Evolutionary conservation across 2,888 invertebrate species (phyloP), one percentile per base, ranked within the genome.

Genomic region (Macroteleia sp.): DNA sequence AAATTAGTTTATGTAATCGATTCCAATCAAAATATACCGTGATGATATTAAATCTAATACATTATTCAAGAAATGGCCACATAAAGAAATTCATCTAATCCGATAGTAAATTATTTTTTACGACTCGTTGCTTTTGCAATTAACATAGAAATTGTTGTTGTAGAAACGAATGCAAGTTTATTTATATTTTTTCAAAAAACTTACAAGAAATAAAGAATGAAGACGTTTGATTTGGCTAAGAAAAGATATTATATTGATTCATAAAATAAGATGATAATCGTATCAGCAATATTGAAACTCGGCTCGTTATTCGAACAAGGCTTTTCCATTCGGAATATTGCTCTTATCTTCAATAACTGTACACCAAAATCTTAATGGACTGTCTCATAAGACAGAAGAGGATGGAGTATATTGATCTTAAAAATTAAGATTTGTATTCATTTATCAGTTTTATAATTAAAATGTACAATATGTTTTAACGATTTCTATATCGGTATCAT

Each of bases 321-420:
- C 44, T 61, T 67, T 74, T 54, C 66, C 61, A 74, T 74, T 66
- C 59, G 44, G 67, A 57, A 67, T 59, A 74, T 67, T 66, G 46
- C 67, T 52, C 54, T 74, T 74, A 74, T 67, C 74, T 74, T 66
- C 28, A 59, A 66, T 74, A 74, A 74, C 66, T 74, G 74, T 74
- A 74, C 59, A 67, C 54, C 52, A 67, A 66, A 74, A 54, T 61
- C 67, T 59, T 59, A 74, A 74, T 74, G 61, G 74, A 46, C 64
- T 41, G 30, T 48, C 16, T 3, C 12, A 32, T 44, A 12, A 22
- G 25, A 22, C 14, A n/a, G 28, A 61, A 3, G 3, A 36, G 10
- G 61, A 67, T 12, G 10, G 28, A 54, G 42, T 6, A 19, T 56
- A 46, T 54, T 46, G 46, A 70, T 70, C 44, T 59, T 59, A 12